These are phyloP conservation scores for Choristoneura rosaceana DNA, from an alignment of 2,888 invertebrate genomes.

Conservation along the genomic window DNA sequence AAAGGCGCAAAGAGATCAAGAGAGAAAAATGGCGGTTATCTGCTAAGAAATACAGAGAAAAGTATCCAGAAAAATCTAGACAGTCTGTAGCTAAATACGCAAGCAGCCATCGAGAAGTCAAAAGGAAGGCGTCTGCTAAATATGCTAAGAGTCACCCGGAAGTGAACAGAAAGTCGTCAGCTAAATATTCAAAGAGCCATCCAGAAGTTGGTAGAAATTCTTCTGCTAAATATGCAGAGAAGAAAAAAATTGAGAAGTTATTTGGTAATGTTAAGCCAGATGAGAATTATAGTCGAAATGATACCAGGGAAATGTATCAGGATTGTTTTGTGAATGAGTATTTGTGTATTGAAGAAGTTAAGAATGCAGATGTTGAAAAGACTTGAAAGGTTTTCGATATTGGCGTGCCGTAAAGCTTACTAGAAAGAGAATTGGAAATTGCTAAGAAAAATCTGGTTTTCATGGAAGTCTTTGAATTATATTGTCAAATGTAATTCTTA, in stretches of 20 bases:
- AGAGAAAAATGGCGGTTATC: background rate
- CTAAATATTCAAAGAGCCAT: too few species aligned
- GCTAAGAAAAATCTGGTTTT: too few species aligned
- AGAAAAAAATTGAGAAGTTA: constrained; percentile 4
- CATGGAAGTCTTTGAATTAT: too few species aligned
- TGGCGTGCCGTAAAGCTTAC: too few species aligned
- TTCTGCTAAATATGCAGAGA: background rate
- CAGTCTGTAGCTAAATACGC: background rate
- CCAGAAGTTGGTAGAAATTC: background rate
- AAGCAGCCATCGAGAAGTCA: background rate
- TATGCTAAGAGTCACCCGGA: constrained; percentile 10
- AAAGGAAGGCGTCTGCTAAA: background rate
- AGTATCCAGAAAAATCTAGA: background rate
- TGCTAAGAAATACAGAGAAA: background rate
- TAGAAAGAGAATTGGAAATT: too few species aligned
- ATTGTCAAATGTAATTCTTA: too few species aligned
- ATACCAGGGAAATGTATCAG: too few species aligned
- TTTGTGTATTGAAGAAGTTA: too few species aligned
- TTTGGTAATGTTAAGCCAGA: background rate
- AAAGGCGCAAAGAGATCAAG: constrained; percentile 1
- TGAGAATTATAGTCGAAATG: background rate
- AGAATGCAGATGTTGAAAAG: too few species aligned
- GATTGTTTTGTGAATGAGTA: too few species aligned
- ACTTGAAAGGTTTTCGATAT: too few species aligned
- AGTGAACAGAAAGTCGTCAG: background rate